Evolutionary conservation across 2,113 vertebrate genomes (phyloP).

Genomic region (Monopterus albus): DNA sequence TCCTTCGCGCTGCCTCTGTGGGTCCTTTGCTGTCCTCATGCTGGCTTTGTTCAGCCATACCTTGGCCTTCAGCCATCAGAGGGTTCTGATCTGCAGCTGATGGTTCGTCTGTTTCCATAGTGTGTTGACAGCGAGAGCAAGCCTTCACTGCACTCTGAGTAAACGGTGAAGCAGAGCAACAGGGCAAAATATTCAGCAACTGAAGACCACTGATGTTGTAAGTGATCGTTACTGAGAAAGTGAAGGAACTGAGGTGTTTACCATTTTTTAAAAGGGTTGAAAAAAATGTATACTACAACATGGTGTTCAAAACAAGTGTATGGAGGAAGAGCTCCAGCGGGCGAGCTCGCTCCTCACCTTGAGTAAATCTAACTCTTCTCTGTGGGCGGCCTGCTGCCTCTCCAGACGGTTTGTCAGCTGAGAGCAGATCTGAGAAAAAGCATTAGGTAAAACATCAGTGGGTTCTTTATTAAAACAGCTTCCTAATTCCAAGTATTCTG

Average conservation of each 20-base stretch:
- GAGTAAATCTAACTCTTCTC: slow-evolving; percentile 87
- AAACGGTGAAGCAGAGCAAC: neutral
- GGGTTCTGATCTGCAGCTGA: slow-evolving; percentile 53
- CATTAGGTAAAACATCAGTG: neutral
- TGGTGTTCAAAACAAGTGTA: neutral
- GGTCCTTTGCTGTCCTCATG: neutral
- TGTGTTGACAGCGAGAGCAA: slow-evolving; percentile 86
- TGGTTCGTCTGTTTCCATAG: slow-evolving; percentile 79
- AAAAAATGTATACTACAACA: neutral
- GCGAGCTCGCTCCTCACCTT: slow-evolving; percentile 78
- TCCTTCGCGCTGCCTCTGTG: neutral
- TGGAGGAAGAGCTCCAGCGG: neutral
- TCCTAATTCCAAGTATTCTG: neutral
- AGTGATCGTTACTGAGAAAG: neutral
- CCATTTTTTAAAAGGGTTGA: neutral
- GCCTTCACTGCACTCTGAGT: slow-evolving; percentile 85
- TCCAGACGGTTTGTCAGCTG: slow-evolving; percentile 92
- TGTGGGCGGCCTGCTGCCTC: slow-evolving; percentile 86
- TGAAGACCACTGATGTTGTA: neutral
- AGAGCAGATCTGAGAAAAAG: slow-evolving; percentile 89
- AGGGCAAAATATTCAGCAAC: neutral
- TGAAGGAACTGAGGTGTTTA: neutral
- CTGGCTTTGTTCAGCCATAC: neutral
- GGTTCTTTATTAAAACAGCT: neutral
- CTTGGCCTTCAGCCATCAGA: neutral